A percentile compares a stretch with the other conserved stretches of the same genome.
Evolutionary conservation across 1,140 invertebrate species (phyloP).

Genomic region (Rhyacophila brunnea): DNA sequence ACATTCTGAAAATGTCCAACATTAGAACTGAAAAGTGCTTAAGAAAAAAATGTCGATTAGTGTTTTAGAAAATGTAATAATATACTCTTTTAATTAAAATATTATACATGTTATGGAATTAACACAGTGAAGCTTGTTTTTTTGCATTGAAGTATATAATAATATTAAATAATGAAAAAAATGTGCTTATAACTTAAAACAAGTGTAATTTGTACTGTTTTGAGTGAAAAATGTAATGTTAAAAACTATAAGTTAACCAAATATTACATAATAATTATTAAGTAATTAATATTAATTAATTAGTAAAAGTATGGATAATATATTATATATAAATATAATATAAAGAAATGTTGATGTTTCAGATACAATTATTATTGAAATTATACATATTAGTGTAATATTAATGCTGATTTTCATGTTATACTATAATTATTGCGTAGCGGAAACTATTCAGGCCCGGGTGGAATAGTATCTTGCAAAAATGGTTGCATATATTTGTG

Average conservation of each 20-base stretch:
- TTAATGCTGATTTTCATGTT: slow-evolving; percentile 15
- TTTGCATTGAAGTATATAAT: slow-evolving; percentile 9
- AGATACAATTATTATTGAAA: slow-evolving; percentile 23
- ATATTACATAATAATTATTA: slow-evolving; percentile 17
- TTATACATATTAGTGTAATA: slow-evolving; percentile 17
- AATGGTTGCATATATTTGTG: slow-evolving; percentile 6
- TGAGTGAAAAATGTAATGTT: slow-evolving; percentile 19
- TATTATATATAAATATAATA: slow-evolving; percentile 4
- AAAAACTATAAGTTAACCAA: slow-evolving; percentile 19
- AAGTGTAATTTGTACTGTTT: slow-evolving; percentile 20
- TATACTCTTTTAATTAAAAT: not conserved
- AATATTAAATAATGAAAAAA: slow-evolving; percentile 2
- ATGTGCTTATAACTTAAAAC: slow-evolving; percentile 17
- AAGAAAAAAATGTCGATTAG: slow-evolving; percentile 10
- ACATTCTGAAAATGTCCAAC: too few relatives aligned
- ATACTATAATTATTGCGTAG: slow-evolving; percentile 11
- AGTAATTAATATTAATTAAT: slow-evolving; percentile 14
- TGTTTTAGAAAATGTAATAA: slow-evolving; percentile 10
- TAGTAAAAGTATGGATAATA: slow-evolving; percentile 8
- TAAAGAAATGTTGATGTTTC: slow-evolving; percentile 30
- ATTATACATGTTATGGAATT: slow-evolving; percentile 8
- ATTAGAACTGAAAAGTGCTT: too few relatives aligned
- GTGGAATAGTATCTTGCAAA: slow-evolving; percentile 9
- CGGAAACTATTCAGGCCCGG: slow-evolving; percentile 8
- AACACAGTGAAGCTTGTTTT: slow-evolving; percentile 22